Evolutionary conservation across 2,113 vertebrate genomes (phyloP), one percentile per base, ranked within the genome.

Genomic region (Gobius niger): DNA sequence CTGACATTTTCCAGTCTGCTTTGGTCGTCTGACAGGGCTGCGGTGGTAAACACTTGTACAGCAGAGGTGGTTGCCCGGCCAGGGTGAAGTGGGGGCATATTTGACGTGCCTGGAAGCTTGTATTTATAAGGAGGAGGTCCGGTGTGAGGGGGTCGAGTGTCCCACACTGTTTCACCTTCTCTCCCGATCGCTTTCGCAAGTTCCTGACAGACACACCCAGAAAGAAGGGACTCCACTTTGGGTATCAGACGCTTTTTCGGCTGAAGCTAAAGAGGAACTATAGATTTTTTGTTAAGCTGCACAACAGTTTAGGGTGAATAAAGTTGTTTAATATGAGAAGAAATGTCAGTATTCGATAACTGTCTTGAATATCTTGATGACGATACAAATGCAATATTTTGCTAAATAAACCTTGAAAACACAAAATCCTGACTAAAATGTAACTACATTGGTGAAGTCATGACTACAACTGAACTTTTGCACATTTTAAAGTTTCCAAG

Each of bases 151-250:
- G 46, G 47, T 76, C 10, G 24, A 47, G 57, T 51, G 12, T 65
- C 47, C n/a, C 66, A 34, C n/a, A 11, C 9, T 15, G n/a, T 63
- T 78, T 75, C 15, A 44, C 8, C 7, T 65, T 34, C 24, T 57
- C 42, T 9, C 47, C 19, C 7, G 2, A 4, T 57, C 63, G 7
- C 44, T 9, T 24, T 68, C 50, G 12, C 47, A 63, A 63, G 11
- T 66, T 59, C 66, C 1, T 40, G 57, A 59, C 47, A 10, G 50
- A 65, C 54, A 53, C 57, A 75, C 44, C 47, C n/a, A 44, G 40
- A 34, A 34, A 68, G 47, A 40, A 0, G 4, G 64, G 9, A 10
- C 34, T 2, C 54, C 12, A 9, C 12, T 19, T 10, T 11, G 52
- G 16, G 5, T 54, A 9, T 2, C 24, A 24, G 24, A 24, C 24